phyloP scores from a whole-genome alignment of 2,888 invertebrate species.

The Aporophyla nigra region DNA sequence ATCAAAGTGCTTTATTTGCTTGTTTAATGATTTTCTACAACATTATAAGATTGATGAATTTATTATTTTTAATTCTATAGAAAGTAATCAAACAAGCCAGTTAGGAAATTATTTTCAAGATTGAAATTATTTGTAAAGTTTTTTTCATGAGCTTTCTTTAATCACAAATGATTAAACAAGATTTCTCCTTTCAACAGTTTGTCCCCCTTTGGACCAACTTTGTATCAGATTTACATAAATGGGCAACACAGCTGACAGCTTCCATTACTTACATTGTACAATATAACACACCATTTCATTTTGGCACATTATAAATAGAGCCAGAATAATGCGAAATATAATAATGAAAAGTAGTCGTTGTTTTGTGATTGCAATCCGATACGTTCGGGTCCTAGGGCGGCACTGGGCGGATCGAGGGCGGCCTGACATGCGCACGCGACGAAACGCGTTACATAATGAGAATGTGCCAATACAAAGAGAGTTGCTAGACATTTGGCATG shows the following conservation, averaged over 20 bases:
- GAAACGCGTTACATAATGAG: constrained; percentile 50
- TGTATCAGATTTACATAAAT: neutral
- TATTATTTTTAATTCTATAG: neutral
- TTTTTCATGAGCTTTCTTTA: neutral
- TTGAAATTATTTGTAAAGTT: neutral
- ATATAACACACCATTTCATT: constrained; percentile 35
- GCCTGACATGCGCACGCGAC: constrained; percentile 84
- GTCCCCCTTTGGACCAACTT: neutral
- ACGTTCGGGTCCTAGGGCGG: constrained; percentile 69
- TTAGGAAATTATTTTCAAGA: neutral
- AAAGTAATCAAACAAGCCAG: neutral
- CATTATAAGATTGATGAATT: no score
- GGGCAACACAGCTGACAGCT: constrained; percentile 6
- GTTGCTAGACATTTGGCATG: constrained; percentile 60
- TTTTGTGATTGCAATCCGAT: constrained; percentile 78
- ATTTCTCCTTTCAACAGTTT: neutral
- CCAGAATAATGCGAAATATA: constrained; percentile 68
- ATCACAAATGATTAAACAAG: neutral
- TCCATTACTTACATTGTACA: constrained; percentile 19
- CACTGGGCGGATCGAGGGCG: constrained; percentile 80
- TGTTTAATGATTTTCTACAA: no score
- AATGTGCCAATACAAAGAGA: constrained; percentile 66
- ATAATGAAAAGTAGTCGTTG: constrained; percentile 72
- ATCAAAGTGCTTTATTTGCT: no score
- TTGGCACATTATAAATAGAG: constrained; percentile 41